A percentile compares a stretch with the other conserved stretches of the same genome.
Evolutionary conservation across 1,140 invertebrate genomes (phyloP).

Genomic region (Alviniconcha marisindica): DNA sequence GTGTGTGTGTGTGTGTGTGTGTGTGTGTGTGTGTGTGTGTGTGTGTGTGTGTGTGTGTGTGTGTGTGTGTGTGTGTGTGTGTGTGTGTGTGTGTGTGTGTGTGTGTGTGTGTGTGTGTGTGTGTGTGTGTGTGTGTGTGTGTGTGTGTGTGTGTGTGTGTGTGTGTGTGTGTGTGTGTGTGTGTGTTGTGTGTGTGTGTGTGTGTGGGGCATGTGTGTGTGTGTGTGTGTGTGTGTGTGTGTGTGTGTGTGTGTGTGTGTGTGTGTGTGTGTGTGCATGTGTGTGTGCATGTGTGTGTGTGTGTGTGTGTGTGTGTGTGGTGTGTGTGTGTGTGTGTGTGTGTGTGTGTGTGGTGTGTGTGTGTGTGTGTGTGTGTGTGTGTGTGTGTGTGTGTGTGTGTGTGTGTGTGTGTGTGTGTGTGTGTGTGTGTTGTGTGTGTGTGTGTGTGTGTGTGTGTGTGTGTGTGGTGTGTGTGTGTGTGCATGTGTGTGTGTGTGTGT

Average conservation of each 20-base stretch:
- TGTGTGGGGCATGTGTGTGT: neutral
- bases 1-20: neutral
- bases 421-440: neutral
- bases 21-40: slow-evolving; percentile 1
- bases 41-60: neutral
- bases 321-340: too few relatives aligned
- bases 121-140: slow-evolving; percentile 24
- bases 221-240: neutral
- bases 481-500: neutral
- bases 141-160: slow-evolving; percentile 24
- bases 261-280: neutral
- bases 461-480: neutral
- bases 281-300: neutral
- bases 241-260: neutral
- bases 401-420: slow-evolving; percentile 13
- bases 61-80: slow-evolving; percentile 19
- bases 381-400: neutral
- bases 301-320: neutral
- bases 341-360: too few relatives aligned
- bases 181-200: neutral
- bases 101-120: slow-evolving; percentile 22
- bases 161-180: slow-evolving; percentile 11
- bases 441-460: neutral
- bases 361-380: neutral
- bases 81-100: slow-evolving; percentile 24